Conservation (phyloP, 2,797 vertebrate genomes). For the Falco novaeseelandiae region DNA sequence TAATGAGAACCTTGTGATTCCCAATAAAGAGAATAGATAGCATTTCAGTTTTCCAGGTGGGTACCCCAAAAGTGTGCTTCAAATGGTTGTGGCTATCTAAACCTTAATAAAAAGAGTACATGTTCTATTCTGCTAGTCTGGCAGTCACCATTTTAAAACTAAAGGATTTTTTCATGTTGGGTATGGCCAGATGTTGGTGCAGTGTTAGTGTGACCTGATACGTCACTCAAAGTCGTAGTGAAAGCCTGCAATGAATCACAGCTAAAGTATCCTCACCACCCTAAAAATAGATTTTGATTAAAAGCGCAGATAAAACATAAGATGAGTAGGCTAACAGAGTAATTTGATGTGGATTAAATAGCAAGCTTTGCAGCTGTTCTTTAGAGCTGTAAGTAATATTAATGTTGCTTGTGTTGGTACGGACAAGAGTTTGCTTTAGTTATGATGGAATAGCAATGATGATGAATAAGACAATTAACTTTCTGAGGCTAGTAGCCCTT, state of each 20-base stretch:
- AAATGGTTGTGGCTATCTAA: background rate
- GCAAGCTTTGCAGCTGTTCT: constrained; percentile 11
- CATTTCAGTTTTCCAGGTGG: background rate
- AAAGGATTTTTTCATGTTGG: background rate
- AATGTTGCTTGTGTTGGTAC: background rate
- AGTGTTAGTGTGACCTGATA: background rate
- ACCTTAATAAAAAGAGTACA: accelerated
- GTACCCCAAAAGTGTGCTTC: background rate
- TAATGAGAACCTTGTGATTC: background rate
- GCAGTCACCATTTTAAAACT: background rate
- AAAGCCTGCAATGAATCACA: constrained; percentile 19
- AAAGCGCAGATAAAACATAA: background rate
- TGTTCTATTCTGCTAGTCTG: background rate
- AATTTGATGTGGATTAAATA: background rate
- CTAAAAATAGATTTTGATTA: constrained; percentile 16
- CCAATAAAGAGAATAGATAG: background rate
- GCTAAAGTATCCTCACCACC: background rate
- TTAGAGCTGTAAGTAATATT: background rate
- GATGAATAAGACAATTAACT: background rate
- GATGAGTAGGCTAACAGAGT: background rate
- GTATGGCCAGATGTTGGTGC: background rate
- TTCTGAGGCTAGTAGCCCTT: background rate
- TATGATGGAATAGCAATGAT: background rate
- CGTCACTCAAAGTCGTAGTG: background rate
- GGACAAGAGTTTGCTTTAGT: background rate